Percentiles rank a stretch among this genome's conserved stretches.
Evolutionary conservation across 2,888 invertebrate genomes (phyloP).

Genomic region (Agonopterix alstromeriana): DNA sequence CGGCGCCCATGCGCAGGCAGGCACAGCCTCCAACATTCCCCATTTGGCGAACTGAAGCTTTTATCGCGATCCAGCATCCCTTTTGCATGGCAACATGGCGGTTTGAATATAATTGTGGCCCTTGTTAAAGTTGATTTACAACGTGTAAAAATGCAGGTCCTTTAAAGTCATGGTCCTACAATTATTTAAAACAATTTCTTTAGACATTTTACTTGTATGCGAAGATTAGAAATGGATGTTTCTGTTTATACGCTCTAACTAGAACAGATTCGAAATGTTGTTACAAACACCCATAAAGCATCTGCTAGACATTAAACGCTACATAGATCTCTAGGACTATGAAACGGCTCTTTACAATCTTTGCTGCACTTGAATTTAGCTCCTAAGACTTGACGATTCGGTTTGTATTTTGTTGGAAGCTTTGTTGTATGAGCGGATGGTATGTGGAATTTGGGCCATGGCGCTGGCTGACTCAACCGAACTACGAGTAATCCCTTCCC

Average conservation of each 20-base stretch:
- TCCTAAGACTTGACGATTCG: constrained; percentile 22
- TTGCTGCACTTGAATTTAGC: constrained; percentile 24
- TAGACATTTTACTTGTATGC: too few species aligned
- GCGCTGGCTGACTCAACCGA: constrained; percentile 61
- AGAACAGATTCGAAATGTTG: constrained; percentile 21
- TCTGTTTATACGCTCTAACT: background rate
- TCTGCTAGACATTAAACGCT: constrained; percentile 50
- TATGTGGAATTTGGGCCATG: constrained; percentile 64
- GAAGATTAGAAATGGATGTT: too few species aligned
- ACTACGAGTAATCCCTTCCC: constrained; percentile 59
- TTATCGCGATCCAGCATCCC: constrained; percentile 20
- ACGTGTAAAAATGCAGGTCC: background rate
- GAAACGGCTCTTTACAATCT: constrained; percentile 43
- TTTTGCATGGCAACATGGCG: constrained; percentile 28
- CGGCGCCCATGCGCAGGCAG: constrained; percentile 20
- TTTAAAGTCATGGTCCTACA: too few species aligned
- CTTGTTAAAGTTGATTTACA: constrained; percentile 13
- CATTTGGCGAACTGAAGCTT: constrained; percentile 5
- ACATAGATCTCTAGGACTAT: constrained; percentile 38
- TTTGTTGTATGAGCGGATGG: constrained; percentile 48
- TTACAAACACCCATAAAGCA: constrained; percentile 34
- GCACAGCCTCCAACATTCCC: constrained; percentile 7
- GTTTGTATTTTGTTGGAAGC: constrained; percentile 35
- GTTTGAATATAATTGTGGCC: constrained; percentile 11
- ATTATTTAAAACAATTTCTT: too few species aligned